Conservation (phyloP, 2,888 invertebrate genomes). For the Ditula angustiorana region DNA sequence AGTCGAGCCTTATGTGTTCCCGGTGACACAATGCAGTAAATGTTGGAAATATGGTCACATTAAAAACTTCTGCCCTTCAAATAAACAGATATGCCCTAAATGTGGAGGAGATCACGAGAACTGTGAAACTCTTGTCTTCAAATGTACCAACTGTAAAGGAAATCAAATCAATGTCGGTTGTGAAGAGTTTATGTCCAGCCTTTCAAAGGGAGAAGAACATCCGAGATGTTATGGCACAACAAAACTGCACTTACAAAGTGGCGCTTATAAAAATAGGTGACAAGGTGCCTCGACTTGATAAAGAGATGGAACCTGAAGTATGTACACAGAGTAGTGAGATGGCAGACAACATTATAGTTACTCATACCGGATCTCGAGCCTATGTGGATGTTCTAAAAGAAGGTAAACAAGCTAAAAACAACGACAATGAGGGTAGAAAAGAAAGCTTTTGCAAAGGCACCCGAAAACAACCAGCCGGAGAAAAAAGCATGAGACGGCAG, state of each 20-base stretch:
- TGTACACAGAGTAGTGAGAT: not conserved
- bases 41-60: constrained; percentile 26
- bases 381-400: too few species aligned
- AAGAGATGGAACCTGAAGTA: not conserved
- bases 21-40: constrained; percentile 18
- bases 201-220: not conserved
- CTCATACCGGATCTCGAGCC: too few species aligned
- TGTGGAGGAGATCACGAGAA: constrained; percentile 19
- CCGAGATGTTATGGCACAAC: not conserved
- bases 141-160: constrained; percentile 25
- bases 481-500: too few species aligned
- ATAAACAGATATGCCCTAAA: constrained; percentile 18
- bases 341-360: too few species aligned
- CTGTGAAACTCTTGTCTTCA: constrained; percentile 13
- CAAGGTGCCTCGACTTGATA: not conserved
- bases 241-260: not conserved
- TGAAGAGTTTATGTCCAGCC: not conserved
- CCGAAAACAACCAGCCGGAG: too few species aligned
- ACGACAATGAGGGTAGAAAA: too few species aligned
- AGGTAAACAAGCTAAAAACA: too few species aligned
- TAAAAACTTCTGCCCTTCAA: constrained; percentile 17
- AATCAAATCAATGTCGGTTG: too few species aligned
- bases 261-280: not conserved
- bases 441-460: too few species aligned
- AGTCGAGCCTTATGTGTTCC: constrained; percentile 24